Percentiles rank a stretch among this genome's conserved stretches.
Conservation (phyloP, 2,113 vertebrate genomes). For the Coptodon rendalli region DNA sequence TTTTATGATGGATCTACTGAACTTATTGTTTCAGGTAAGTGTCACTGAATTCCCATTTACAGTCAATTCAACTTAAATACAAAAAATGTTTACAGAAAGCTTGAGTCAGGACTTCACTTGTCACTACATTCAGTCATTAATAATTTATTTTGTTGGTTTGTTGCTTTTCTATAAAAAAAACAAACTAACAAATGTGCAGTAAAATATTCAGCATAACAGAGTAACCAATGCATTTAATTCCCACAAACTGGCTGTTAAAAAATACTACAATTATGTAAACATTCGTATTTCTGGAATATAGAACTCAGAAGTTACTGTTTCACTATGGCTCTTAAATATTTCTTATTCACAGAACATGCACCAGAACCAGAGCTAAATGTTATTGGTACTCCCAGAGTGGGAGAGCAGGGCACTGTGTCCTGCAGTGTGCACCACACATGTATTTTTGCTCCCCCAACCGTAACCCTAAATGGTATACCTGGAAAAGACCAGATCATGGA, state of each 20-base stretch:
- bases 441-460: slow-evolving; percentile 4
- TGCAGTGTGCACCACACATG: slow-evolving; percentile 49
- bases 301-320: not conserved
- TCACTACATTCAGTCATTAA: not conserved
- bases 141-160: not conserved
- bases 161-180: not conserved
- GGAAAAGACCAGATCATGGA: not conserved
- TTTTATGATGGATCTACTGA: slow-evolving; percentile 42
- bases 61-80: not conserved
- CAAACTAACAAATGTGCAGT: not conserved
- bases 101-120: not conserved
- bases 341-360: slow-evolving; percentile 23
- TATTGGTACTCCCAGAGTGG: slow-evolving; percentile 31
- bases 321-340: not conserved
- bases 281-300: not conserved
- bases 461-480: not conserved
- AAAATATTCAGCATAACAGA: not conserved
- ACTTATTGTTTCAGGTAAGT: slow-evolving; percentile 38
- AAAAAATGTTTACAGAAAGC: not conserved
- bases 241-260: not conserved
- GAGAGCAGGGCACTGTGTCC: slow-evolving; percentile 32
- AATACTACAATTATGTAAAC: not conserved
- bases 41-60: not conserved
- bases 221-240: not conserved
- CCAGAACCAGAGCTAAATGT: slow-evolving; percentile 35